These are phyloP conservation scores for Ceratitis capitata DNA, from an alignment of 1,140 invertebrate species.

Conservation along the genomic window DNA sequence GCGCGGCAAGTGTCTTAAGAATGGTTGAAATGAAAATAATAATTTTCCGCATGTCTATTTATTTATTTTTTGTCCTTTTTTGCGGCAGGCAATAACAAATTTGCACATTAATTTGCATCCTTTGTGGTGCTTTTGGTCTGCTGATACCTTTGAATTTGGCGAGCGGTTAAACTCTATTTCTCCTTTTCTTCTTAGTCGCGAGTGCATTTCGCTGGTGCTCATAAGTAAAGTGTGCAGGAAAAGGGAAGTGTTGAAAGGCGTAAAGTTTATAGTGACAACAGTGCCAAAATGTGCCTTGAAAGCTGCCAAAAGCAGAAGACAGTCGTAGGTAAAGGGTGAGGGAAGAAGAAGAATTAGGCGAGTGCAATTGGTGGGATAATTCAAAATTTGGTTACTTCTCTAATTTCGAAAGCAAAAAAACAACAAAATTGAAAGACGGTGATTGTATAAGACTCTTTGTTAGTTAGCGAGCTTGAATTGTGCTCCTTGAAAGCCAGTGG, in stretches of 20 bases:
- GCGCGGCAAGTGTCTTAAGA: not conserved
- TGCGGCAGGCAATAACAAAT: constrained; percentile 4
- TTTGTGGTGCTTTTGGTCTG: not conserved
- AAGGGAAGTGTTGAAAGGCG: not conserved
- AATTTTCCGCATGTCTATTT: not conserved
- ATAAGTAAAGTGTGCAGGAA: not conserved
- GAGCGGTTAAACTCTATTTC: no score
- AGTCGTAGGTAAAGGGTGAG: no score
- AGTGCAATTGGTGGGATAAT: not conserved
- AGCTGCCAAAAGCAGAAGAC: not conserved
- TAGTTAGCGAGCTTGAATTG: no score
- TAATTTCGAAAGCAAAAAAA: no score
- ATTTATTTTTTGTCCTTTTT: not conserved
- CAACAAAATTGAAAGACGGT: no score
- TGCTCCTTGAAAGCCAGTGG: no score
- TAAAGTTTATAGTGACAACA: not conserved
- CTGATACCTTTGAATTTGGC: no score
- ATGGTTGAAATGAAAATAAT: not conserved
- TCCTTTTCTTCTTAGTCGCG: not conserved
- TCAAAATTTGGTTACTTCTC: no score
- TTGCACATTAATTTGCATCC: constrained; percentile 17
- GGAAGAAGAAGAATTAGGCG: not conserved
- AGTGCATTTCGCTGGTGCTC: not conserved
- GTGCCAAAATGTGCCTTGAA: not conserved
- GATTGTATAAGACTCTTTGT: no score